Evolutionary conservation across 2,888 invertebrate species (phyloP).

Genomic region (Seira sanloemensis): DNA sequence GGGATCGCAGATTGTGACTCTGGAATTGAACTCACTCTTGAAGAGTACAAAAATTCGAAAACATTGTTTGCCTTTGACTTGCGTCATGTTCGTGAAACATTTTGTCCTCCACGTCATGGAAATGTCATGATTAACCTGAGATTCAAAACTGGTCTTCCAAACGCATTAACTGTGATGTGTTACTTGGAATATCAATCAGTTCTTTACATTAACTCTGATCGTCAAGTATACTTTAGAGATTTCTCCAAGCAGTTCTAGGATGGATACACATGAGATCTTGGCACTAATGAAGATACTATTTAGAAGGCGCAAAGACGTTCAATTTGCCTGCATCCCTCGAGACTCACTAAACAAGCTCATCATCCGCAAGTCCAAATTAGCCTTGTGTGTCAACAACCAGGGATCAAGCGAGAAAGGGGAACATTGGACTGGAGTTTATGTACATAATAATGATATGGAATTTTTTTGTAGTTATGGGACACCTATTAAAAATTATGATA

Average conservation of each 20-base stretch:
- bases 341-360: neutral
- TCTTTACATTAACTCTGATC: slow-evolving; percentile 31
- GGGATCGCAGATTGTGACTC: neutral
- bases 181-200: slow-evolving; percentile 48
- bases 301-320: neutral
- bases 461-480: slow-evolving; percentile 23
- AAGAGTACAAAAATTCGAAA: slow-evolving; percentile 9
- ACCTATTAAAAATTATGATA: neutral
- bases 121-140: slow-evolving; percentile 25
- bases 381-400: slow-evolving; percentile 1
- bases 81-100: neutral
- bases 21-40: neutral
- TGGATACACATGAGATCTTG: neutral
- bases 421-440: slow-evolving; percentile 19
- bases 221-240: slow-evolving; percentile 49
- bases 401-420: neutral
- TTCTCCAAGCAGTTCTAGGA: slow-evolving; percentile 1
- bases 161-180: slow-evolving; percentile 35
- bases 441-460: too few species aligned
- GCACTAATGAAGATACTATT: neutral
- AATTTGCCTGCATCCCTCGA: neutral
- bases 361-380: neutral
- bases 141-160: slow-evolving; percentile 1
- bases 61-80: slow-evolving; percentile 22
- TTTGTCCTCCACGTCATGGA: neutral